Base-by-base conservation (phyloP, 2,113 vertebrate species). In the Oncorhynchus keta region DNA sequence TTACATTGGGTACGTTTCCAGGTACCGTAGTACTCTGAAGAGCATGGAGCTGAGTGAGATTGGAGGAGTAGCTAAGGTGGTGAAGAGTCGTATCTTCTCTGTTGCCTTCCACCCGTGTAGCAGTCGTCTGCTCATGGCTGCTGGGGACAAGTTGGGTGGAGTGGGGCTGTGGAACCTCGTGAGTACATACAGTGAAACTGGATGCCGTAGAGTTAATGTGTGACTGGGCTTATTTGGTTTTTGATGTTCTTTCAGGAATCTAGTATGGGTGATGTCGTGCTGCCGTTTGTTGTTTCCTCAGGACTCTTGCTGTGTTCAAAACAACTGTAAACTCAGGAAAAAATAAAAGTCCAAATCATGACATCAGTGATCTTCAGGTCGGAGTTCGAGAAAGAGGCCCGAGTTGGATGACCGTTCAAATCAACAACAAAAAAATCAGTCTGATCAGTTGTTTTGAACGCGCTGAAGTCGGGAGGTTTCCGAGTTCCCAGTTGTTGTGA, bases 151-250 rank as follows among this genome's bases (percentile, higher is more conserved):
- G 70, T 45, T 0, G 0, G 97, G 97, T 1, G 89, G 93, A 22
- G 13, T 99, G 7, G 97, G 95, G 57, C 91, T 99, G 39, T 98
- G 96, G 95, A 95, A 95, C 9, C 70, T 94, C 89, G 96, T 97
- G 85, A 75, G 24, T 75, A 55, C 51, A 55, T 14, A 55, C 51
- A 16, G 13, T 55, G 16, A 55, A 18, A 5, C 16, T 55, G 51
- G 51, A 55, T 5, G 51, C 16, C 4, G 4, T 16, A 55, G 14
- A 4, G 51, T 55, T 55, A 5, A 18, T 55, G 14, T 55, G 12
- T 55, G 49, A 55, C 49, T 55, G 49, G 12, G 49, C 49, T 55
- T 55, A 35, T 98, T 98, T 9, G 20, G 2, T 1, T 45, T 45
- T 45, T 11, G 9, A 1, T 11, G 8, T 11, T 57, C 6, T 49